These are phyloP conservation scores for Teleiodes luculella DNA, from an alignment of 2,888 invertebrate species.

Conservation along the genomic window DNA sequence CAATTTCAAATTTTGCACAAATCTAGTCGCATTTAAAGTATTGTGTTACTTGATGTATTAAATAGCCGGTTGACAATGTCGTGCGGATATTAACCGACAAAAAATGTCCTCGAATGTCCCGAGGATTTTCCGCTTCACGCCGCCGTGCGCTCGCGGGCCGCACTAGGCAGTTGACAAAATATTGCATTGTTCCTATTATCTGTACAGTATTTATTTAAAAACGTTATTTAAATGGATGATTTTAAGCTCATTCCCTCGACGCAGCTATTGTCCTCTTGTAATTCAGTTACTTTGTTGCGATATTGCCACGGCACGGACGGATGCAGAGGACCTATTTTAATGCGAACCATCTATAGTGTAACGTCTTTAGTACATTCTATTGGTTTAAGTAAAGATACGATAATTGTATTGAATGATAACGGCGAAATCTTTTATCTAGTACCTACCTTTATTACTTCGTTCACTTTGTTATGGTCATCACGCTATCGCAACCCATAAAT, in stretches of 20 bases:
- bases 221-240: constrained; percentile 79
- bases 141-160: constrained; percentile 68
- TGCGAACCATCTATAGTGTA: constrained; percentile 12
- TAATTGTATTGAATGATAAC: constrained; percentile 38
- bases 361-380: not conserved
- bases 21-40: constrained; percentile 77
- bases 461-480: constrained; percentile 72
- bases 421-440: constrained; percentile 67
- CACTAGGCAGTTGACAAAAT: constrained; percentile 78
- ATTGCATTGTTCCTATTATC: constrained; percentile 79
- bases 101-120: constrained; percentile 77
- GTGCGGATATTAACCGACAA: constrained; percentile 78
- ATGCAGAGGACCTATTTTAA: constrained; percentile 36
- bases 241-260: constrained; percentile 72
- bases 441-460: constrained; percentile 68
- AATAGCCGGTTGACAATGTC: constrained; percentile 77
- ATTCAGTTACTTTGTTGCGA: constrained; percentile 58
- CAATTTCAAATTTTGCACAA: constrained; percentile 77
- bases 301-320: constrained; percentile 21
- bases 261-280: constrained; percentile 62
- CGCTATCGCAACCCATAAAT: constrained; percentile 73
- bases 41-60: constrained; percentile 77
- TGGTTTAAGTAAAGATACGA: constrained; percentile 4
- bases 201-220: constrained; percentile 77
- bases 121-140: constrained; percentile 79